These are phyloP conservation scores for Solenodon paradoxus DNA, from an alignment of 2,113 vertebrate genomes.

Conservation along the genomic window DNA sequence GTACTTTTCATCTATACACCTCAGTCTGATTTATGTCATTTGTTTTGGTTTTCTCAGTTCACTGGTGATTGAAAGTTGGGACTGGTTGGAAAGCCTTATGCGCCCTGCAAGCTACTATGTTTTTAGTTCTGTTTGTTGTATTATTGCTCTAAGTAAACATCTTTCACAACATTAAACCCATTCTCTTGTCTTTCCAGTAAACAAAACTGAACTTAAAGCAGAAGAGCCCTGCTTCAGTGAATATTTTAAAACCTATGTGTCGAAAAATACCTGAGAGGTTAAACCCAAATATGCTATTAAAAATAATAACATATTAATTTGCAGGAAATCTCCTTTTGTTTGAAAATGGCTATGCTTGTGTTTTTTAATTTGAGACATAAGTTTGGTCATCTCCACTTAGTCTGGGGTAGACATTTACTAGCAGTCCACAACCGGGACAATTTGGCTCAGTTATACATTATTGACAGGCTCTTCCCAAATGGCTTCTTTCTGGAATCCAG, in stretches of 20 bases:
- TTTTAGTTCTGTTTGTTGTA: neutral
- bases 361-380: conserved; percentile 57
- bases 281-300: conserved; percentile 50
- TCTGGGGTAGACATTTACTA: conserved; percentile 43
- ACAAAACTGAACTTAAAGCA: conserved; percentile 59
- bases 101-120: neutral
- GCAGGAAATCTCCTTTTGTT: conserved; percentile 47
- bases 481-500: conserved; percentile 56
- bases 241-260: neutral
- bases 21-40: conserved; percentile 10
- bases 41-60: neutral
- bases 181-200: conserved; percentile 54
- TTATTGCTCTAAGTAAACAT: conserved; percentile 34
- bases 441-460: conserved; percentile 63
- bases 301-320: conserved; percentile 53
- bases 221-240: conserved; percentile 30
- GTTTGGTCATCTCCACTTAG: neutral
- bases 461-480: conserved; percentile 54
- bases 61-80: neutral
- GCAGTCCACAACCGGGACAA: conserved; percentile 4
- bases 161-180: conserved; percentile 21
- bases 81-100: neutral
- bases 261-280: conserved; percentile 62
- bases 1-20: neutral
- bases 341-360: neutral